These are phyloP conservation scores for Meteorus colon DNA, from an alignment of 2,888 invertebrate genomes.

Conservation along the genomic window DNA sequence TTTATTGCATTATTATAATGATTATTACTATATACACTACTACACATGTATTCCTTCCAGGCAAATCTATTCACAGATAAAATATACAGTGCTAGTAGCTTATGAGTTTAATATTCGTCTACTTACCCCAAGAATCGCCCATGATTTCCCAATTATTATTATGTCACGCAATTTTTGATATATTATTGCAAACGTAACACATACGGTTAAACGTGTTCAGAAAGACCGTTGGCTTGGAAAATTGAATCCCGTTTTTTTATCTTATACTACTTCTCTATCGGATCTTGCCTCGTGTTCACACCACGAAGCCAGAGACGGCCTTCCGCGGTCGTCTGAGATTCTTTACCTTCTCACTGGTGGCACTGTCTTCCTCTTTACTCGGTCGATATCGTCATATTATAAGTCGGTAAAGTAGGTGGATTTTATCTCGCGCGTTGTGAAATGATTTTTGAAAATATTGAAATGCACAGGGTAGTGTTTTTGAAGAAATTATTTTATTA, in stretches of 20 bases:
- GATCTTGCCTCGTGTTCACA: conserved; percentile 33
- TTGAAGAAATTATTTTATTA: no score
- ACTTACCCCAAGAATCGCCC: conserved; percentile 84
- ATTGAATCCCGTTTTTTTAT: conserved; percentile 6
- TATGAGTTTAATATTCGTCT: conserved; percentile 45
- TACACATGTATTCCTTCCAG: conserved; percentile 8
- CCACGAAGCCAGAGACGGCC: conserved; percentile 23
- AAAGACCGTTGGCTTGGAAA: neutral
- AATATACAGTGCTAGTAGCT: conserved; percentile 27
- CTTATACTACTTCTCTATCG: conserved; percentile 3
- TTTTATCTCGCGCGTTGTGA: no score
- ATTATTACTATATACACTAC: neutral
- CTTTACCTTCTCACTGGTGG: neutral
- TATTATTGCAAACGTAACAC: neutral
- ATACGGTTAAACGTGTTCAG: neutral
- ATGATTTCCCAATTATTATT: conserved; percentile 66
- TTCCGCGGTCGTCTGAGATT: conserved; percentile 2
- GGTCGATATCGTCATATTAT: no score
- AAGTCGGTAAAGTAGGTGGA: no score
- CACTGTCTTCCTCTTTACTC: neutral
- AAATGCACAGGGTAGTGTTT: no score
- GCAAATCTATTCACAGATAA: conserved; percentile 31
- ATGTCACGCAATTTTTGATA: neutral
- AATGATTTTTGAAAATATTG: no score
- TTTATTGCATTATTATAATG: conserved; percentile 45